A percentile compares a stretch with the other conserved stretches of the same genome.
Conservation (phyloP, 1,140 invertebrate genomes). For the Cherax quadricarinatus region DNA sequence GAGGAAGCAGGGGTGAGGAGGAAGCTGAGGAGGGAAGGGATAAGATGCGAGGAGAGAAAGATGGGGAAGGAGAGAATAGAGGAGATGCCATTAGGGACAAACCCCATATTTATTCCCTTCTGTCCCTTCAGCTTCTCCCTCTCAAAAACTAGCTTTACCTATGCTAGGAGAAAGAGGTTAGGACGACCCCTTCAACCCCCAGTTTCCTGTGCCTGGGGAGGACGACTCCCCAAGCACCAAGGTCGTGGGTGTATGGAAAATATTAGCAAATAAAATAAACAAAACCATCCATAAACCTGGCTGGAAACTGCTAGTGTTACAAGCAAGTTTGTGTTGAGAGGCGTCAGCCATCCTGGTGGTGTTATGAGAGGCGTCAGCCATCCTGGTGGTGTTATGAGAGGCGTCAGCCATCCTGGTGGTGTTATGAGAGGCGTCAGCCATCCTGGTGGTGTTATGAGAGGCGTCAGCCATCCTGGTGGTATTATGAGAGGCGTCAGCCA, state of each 20-base stretch:
- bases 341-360: too few species aligned
- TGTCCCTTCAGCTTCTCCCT: neutral
- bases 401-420: too few species aligned
- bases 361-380: neutral
- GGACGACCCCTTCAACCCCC: too few species aligned
- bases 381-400: neutral
- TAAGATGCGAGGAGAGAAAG: neutral
- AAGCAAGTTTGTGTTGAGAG: constrained; percentile 6
- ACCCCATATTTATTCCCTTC: neutral
- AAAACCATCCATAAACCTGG: constrained; percentile 62
- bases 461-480: too few species aligned
- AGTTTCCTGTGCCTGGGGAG: too few species aligned
- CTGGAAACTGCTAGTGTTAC: constrained; percentile 52
- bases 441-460: too few species aligned
- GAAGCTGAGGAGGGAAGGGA: neutral
- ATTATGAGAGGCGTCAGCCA: too few species aligned
- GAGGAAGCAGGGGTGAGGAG: neutral
- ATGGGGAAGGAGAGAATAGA: neutral
- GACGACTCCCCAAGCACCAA: neutral
- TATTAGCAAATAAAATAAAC: constrained; percentile 53
- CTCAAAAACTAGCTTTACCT: too few species aligned
- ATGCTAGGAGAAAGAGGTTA: too few species aligned
- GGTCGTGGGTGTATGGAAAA: neutral
- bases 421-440: too few species aligned
- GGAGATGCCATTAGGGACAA: too few species aligned